phyloP scores from a whole-genome alignment of 2,113 vertebrate species.

The Monopterus albus region DNA sequence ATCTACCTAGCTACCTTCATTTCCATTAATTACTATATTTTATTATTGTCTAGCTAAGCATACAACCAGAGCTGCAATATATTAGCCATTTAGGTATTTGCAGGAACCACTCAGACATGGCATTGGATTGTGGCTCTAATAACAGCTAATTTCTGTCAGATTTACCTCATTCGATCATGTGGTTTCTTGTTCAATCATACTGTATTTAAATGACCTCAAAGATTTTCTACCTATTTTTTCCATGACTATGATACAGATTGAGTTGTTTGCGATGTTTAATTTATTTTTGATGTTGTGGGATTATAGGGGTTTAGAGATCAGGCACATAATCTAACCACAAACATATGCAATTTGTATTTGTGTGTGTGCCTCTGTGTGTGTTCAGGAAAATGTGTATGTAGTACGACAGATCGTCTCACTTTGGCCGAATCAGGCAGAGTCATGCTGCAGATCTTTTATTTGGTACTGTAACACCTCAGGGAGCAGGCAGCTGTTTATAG shows the following conservation, averaged over 20 bases:
- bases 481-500: conserved; percentile 9
- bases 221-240: not conserved
- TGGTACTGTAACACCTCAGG: conserved; percentile 28
- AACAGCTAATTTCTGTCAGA: too few species aligned
- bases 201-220: conserved; percentile 5
- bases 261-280: conserved; percentile 45
- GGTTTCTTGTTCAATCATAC: not conserved
- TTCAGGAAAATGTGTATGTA: conserved; percentile 31
- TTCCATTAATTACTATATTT: not conserved
- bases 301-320: conserved; percentile 74
- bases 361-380: conserved; percentile 26
- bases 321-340: conserved; percentile 70
- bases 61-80: not conserved
- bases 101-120: not conserved
- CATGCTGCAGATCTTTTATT: conserved; percentile 44
- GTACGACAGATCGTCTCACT: conserved; percentile 41
- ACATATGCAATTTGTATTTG: conserved; percentile 74
- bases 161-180: not conserved
- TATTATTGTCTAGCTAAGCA: not conserved
- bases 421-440: conserved; percentile 51
- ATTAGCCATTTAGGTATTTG: not conserved
- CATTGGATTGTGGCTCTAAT: too few species aligned
- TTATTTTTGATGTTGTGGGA: conserved; percentile 69
- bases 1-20: not conserved
- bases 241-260: not conserved